Evolutionary conservation across 2,797 vertebrate genomes (phyloP), one percentile per base, ranked within the genome.

Genomic region (Staurois parvus): DNA sequence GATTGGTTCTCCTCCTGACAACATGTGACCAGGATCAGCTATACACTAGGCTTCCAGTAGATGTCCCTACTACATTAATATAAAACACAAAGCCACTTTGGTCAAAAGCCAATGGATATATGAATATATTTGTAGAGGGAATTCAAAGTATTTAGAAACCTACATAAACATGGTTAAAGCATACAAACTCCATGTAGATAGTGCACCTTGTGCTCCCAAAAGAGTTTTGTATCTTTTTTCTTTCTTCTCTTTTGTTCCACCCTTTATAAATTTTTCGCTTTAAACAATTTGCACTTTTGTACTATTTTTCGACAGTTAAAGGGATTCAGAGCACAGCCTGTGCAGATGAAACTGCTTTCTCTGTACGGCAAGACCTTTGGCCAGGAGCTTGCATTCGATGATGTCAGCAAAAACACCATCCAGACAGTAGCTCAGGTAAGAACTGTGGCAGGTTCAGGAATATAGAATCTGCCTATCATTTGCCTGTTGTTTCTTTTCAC

Each of bases 331-430:
- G 89, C 87, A 21, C 72, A 95, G 7, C 95, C 95, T 8, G 26
- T 88, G 4, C 92, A 96, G 84, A 92, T 89, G 9, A 89, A 94
- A 0, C 26, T 96, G 28, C 8, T 96, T 9, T 94, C 96, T 76
- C 88, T 88, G 72, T 95, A 92, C 85, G 2, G 92, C 10, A 95
- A 96, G 11, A 0, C 89, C 2, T 92, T 92, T 74, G 96, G 95
- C 81, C 96, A 97, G 90, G 96, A 98, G 89, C 73, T 94, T 68
- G 90, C 91, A 84, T 97, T 91, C 17, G 11, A 88, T 64, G 93
- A 91, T 73, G 30, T 98, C 37, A 92, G 90, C 21, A 96, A 93
- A 91, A 93, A 95, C 0, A 66, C 89, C 1, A 77, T 97, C 67
- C 89, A 91, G 0, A 90, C 77, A 15, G 72, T 92, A 56, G 9